Conservation (phyloP, 2,797 vertebrate genomes). For the Cyprinodon diabolis region DNA sequence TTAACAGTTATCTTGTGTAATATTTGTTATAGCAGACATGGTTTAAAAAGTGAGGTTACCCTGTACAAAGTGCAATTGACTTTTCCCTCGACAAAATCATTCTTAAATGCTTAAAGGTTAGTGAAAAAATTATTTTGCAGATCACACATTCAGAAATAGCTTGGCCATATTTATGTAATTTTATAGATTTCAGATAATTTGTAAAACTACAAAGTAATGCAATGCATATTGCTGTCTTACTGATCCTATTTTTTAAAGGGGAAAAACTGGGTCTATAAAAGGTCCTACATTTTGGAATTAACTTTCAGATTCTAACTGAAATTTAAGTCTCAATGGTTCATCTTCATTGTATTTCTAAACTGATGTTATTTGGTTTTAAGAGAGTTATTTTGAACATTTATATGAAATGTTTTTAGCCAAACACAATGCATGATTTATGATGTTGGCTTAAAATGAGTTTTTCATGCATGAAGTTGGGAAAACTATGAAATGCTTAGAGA, state of each 20-base stretch:
- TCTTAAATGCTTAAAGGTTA: slow-evolving; percentile 20
- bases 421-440: background rate
- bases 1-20: slow-evolving; percentile 14
- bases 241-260: background rate
- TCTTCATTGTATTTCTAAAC: background rate
- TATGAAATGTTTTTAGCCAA: slow-evolving; percentile 7
- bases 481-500: slow-evolving; percentile 5
- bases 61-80: slow-evolving; percentile 32
- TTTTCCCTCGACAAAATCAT: slow-evolving; percentile 42
- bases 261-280: slow-evolving; percentile 23
- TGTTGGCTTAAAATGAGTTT: too few species aligned
- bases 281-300: slow-evolving; percentile 30
- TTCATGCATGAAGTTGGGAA: too few species aligned
- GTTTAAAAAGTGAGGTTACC: slow-evolving; percentile 41
- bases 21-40: slow-evolving; percentile 14
- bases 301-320: slow-evolving; percentile 22
- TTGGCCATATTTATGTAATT: too few species aligned
- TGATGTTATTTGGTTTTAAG: background rate
- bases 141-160: slow-evolving; percentile 6
- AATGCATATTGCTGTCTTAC: background rate
- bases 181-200: slow-evolving; percentile 31
- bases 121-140: slow-evolving; percentile 34
- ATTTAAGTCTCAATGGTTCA: background rate
- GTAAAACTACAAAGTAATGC: slow-evolving; percentile 37
- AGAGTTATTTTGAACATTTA: background rate